phyloP scores from a whole-genome alignment of 2,888 invertebrate species.

The Orthosia gothica region DNA sequence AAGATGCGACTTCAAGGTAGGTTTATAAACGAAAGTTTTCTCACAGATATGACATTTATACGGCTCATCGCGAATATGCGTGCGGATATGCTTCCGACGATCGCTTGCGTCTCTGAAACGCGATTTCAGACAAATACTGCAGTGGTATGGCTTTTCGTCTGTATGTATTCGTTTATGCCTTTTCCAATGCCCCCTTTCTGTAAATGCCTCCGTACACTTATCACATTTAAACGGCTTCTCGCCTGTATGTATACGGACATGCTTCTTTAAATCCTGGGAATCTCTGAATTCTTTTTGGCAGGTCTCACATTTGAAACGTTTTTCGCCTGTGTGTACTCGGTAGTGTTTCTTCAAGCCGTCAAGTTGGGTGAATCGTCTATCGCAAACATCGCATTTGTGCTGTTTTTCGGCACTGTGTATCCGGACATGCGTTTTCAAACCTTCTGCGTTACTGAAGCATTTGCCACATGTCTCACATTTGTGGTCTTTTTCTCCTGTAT shows the following conservation, averaged over 20 bases:
- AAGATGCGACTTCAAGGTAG: slow-evolving; percentile 28
- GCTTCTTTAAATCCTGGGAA: slow-evolving; percentile 42
- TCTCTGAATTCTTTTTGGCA: slow-evolving; percentile 44
- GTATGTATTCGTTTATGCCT: slow-evolving; percentile 24
- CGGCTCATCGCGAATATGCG: slow-evolving; percentile 4
- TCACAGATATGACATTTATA: slow-evolving; percentile 28
- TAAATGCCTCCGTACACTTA: slow-evolving; percentile 13
- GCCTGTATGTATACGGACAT: slow-evolving; percentile 36
- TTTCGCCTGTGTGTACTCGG: slow-evolving; percentile 29
- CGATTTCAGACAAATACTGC: slow-evolving; percentile 28
- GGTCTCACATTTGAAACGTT: slow-evolving; percentile 24
- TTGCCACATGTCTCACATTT: slow-evolving; percentile 24
- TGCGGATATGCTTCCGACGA: slow-evolving; percentile 18
- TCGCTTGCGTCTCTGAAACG: slow-evolving; percentile 25
- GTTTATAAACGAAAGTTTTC: slow-evolving; percentile 6
- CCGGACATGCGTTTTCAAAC: slow-evolving; percentile 11
- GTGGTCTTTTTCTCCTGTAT: slow-evolving; percentile 25
- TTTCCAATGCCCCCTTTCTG: slow-evolving; percentile 25
- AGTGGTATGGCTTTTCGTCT: slow-evolving; percentile 14
- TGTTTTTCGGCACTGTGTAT: slow-evolving; percentile 28
- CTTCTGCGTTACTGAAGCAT: slow-evolving; percentile 2
- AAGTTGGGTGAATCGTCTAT: slow-evolving; percentile 10
- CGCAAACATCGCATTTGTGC: slow-evolving; percentile 34
- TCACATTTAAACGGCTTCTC: slow-evolving; percentile 46
- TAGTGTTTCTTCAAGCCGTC: slow-evolving; percentile 33